Base-by-base conservation (phyloP, 2,888 invertebrate genomes). In the Schizaphis graminum region DNA sequence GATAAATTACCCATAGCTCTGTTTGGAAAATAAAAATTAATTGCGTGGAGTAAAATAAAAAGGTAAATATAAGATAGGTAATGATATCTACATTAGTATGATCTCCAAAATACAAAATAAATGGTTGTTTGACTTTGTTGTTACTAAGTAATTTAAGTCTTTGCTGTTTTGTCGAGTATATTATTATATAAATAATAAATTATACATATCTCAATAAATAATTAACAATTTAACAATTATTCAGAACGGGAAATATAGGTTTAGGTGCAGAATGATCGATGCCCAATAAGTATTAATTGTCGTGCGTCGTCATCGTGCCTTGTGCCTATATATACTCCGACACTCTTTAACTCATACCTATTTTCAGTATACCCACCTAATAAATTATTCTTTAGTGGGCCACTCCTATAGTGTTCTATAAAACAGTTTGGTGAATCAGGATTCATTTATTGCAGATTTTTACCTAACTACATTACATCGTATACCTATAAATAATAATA, bases 101-200 rank as follows among this genome's bases (percentile, higher is more conserved):
- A 8, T 85, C 13, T 85, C 44, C 85, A 41, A 85, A 44, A 41
- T 44, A 85, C 26, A 41, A 85, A 41, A 44, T 44, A 44, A 85
- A 28, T 44, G 35, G 21, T 77, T 77, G 77, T 77, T 77, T 77
- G 21, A 77, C 77, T 35, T 77, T 21, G 21, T 35, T 77, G 77
- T 77, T 77, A 77, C 77, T 77, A 35, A 77, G 77, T 77, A 77
- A 77, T 77, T 77, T 77, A 77, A 35, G 77, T 35, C 21, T 77
- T 77, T 35, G 21, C 77, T 77, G 35, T 35, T 77, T 21, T 35
- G 77, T 77, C 2, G 35, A 77, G 77, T 77, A 21, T 21, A 77
- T 8, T 35, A 35, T 77, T 77, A 77, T 77, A 77, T n/a, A 16
- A 67, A 67, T 67, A 67, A n/a, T n/a, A 16, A 67, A 67, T 11